These are phyloP conservation scores for Drosophila cracens DNA, from an alignment of 2,888 invertebrate species.

Conservation along the genomic window DNA sequence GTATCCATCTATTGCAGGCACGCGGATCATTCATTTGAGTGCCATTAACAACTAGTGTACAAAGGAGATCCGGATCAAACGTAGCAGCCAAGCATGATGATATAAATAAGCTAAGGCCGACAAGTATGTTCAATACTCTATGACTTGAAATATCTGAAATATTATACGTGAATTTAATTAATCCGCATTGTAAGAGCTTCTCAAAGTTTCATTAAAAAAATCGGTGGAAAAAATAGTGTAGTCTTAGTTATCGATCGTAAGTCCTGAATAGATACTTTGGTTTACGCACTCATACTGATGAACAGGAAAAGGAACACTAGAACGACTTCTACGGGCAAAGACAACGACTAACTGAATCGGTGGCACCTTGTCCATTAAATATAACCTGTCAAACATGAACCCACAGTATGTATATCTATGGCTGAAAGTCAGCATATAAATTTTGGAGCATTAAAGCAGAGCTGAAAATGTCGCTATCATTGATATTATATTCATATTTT, in stretches of 20 bases:
- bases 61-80: slow-evolving; percentile 72
- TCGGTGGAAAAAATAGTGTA: background rate
- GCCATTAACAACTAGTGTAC: slow-evolving; percentile 66
- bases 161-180: background rate
- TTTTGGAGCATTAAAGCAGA: slow-evolving; percentile 55
- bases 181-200: background rate
- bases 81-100: slow-evolving; percentile 5
- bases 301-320: background rate
- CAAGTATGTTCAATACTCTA: background rate
- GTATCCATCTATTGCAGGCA: slow-evolving; percentile 75
- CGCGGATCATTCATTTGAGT: slow-evolving; percentile 81
- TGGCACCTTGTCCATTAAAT: slow-evolving; percentile 23
- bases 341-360: slow-evolving; percentile 31
- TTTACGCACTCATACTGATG: slow-evolving; percentile 46
- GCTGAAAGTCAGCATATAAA: slow-evolving; percentile 46
- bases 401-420: background rate
- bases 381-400: slow-evolving; percentile 1
- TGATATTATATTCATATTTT: slow-evolving; percentile 42
- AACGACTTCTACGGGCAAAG: slow-evolving; percentile 11
- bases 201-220: background rate
- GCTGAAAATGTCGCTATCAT: slow-evolving; percentile 58
- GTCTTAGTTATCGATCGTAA: background rate
- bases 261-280: background rate
- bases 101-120: slow-evolving; percentile 6
- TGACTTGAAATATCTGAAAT: slow-evolving; percentile 12